Evolutionary conservation across 2,888 invertebrate genomes (phyloP).

Genomic region (Agrotis puta): DNA sequence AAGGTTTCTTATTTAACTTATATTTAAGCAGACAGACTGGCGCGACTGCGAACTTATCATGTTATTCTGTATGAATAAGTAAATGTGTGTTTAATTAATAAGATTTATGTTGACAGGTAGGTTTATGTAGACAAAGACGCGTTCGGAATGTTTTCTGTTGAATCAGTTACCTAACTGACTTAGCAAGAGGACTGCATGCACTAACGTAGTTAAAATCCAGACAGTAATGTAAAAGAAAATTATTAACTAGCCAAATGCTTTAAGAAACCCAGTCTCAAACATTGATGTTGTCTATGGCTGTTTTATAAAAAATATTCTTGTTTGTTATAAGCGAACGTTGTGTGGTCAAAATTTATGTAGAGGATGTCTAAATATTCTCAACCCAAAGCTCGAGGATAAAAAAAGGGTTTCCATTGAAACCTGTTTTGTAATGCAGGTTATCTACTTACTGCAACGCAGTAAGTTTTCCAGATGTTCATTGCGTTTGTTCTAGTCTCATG

Average conservation of each 20-base stretch:
- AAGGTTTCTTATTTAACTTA: background rate
- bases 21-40: constrained; percentile 26
- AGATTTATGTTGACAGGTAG: constrained; percentile 6
- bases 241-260: background rate
- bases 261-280: background rate
- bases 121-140: background rate
- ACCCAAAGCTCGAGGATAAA: no score
- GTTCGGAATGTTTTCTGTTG: constrained; percentile 16
- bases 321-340: background rate
- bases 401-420: background rate
- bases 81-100: constrained; percentile 17
- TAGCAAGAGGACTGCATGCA: background rate
- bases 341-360: background rate
- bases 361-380: no score
- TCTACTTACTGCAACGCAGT: background rate
- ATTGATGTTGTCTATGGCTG: background rate
- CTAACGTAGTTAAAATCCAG: background rate
- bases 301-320: background rate
- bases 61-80: constrained; percentile 19
- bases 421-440: background rate
- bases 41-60: constrained; percentile 25
- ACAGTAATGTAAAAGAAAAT: background rate
- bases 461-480: background rate
- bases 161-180: background rate
- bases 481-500: constrained; percentile 34